Percentiles rank a stretch among this genome's conserved stretches.
Conservation (phyloP, 2,113 vertebrate species). For the Agelaius tricolor region DNA sequence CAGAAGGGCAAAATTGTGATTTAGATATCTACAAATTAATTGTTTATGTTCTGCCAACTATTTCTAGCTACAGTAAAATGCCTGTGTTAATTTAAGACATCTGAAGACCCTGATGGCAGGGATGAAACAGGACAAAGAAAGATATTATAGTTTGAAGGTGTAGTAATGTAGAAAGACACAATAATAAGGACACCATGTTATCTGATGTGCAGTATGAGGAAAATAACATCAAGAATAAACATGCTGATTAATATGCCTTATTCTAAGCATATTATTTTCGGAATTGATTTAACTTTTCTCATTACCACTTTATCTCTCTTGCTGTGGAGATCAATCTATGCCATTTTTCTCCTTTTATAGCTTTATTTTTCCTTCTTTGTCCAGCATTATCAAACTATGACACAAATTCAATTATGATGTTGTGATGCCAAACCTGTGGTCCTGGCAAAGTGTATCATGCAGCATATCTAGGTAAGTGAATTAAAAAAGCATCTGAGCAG, state of each 20-base stretch:
- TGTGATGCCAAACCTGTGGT: slow-evolving; percentile 76
- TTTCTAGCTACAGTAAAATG: not conserved
- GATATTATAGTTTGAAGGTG: not conserved
- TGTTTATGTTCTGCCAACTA: not conserved
- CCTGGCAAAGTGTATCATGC: slow-evolving; percentile 77
- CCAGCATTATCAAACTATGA: slow-evolving; percentile 74
- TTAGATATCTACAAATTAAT: not conserved
- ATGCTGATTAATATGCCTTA: slow-evolving; percentile 34
- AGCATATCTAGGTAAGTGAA: slow-evolving; percentile 82
- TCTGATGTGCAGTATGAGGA: not conserved
- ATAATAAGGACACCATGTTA: not conserved
- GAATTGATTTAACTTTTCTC: slow-evolving; percentile 57
- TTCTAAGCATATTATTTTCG: slow-evolving; percentile 56
- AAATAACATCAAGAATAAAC: slow-evolving; percentile 22
- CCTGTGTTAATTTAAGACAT: not conserved
- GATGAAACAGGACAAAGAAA: not conserved
- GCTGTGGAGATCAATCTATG: slow-evolving; percentile 31
- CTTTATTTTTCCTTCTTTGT: slow-evolving; percentile 56
- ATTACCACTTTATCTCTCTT: slow-evolving; percentile 52
- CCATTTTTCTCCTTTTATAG: slow-evolving; percentile 28
- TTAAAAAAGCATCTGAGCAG: slow-evolving; percentile 82
- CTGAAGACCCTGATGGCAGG: not conserved
- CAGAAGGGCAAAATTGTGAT: not conserved
- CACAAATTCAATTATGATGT: slow-evolving; percentile 76
- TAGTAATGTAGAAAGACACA: not conserved